Evolutionary conservation across 2,888 invertebrate species (phyloP), one percentile per base, ranked within the genome.

Genomic region (Drosophila helvetica): DNA sequence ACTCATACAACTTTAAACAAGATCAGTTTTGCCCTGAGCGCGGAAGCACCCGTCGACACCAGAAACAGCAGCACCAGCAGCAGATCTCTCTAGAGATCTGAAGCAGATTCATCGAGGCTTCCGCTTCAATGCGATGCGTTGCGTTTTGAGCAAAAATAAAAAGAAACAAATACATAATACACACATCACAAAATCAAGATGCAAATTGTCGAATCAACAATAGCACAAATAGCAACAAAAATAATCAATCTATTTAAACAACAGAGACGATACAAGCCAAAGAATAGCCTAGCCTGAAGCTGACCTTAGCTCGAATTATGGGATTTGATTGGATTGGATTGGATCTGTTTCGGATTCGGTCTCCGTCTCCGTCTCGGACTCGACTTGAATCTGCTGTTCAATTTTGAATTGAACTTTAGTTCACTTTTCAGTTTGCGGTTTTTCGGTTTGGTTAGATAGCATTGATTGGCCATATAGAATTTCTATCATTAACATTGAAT

Each of bases 181-280:
- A 59, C 65, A 56, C 45, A 33, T 54, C 66, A 70, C 72, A 82
- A 81, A 82, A 82, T 83, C 77, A 86, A 86, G 61, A 86, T 82
- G 83, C 86, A 86, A 84, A 86, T 84, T 79, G 86, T 67, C 63
- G 30, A 53, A 57, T 68, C 65, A 70, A 67, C 62, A 65, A 78
- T 65, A 63, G 50, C 53, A 46, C 59, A 71, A 71, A 71, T 52
- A 54, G 75, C 74, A 69, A 56, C 76, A 55, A 78, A 80, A 65
- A 80, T 80, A 81, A 84, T 81, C 84, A 84, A 86, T 86, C 84
- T 86, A 76, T 78, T 79, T 77, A 69, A 64, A 75, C 81, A 80
- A 85, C 27, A 27, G 27, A 27, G 2, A 47, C 63, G 67, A 68
- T 42, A 22, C 56, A 48, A 50, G 52, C 22, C 45, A 63, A 71